Conservation (phyloP, 2,113 vertebrate genomes). For the Sinocyclocheilus anophthalmus region DNA sequence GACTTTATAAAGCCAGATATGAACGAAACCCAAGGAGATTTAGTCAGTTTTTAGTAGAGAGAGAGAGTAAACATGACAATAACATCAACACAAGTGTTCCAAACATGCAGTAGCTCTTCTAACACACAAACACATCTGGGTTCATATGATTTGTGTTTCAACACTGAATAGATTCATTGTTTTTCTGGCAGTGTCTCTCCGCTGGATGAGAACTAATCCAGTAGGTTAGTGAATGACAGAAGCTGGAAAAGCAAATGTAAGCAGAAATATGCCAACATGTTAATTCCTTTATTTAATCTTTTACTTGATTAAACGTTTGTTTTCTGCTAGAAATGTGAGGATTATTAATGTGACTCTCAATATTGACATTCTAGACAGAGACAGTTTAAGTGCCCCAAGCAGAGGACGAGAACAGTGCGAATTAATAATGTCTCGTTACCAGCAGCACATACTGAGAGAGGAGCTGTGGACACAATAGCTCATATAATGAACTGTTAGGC, state of each 20-base stretch:
- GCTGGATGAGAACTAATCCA: too few species aligned
- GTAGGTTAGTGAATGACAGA: too few species aligned
- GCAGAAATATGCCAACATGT: too few species aligned
- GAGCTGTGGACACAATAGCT: slow-evolving; percentile 63
- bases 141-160: too few species aligned
- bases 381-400: neutral
- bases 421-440: slow-evolving; percentile 53
- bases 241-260: too few species aligned
- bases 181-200: too few species aligned
- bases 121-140: neutral
- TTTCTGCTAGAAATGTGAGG: neutral
- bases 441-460: slow-evolving; percentile 60
- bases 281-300: neutral
- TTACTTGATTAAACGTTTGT: neutral
- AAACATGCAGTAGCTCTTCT: neutral
- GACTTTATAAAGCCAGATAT: neutral
- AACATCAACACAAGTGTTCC: neutral
- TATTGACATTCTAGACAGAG: neutral
- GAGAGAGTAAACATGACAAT: neutral
- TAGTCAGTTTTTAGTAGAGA: neutral
- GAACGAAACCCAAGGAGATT: neutral
- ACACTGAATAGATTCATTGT: neutral
- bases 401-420: neutral
- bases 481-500: slow-evolving; percentile 89
- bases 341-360: neutral